Evolutionary conservation across 2,888 invertebrate species (phyloP).

Genomic region (Carabus problematicus): DNA sequence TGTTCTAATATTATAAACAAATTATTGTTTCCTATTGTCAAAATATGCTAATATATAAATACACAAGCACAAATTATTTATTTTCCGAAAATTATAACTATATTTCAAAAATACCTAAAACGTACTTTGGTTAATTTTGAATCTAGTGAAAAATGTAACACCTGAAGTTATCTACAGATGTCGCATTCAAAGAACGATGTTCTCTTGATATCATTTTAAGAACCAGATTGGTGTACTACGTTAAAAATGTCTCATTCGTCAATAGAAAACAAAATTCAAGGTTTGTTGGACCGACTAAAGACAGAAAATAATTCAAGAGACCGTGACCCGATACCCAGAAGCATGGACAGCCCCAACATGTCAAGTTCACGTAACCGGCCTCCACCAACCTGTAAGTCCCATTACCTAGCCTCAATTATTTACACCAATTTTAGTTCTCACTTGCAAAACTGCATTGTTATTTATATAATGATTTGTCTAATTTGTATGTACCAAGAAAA

Average conservation of each 20-base stretch:
- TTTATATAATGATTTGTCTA: conserved; percentile 7
- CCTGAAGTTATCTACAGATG: conserved; percentile 15
- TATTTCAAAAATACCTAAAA: not conserved
- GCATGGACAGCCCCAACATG: conserved; percentile 58
- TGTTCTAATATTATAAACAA: too few species aligned
- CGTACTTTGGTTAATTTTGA: not conserved
- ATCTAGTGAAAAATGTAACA: not conserved
- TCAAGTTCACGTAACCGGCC: conserved; percentile 62
- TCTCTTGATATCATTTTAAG: conserved; percentile 41
- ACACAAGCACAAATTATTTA: too few species aligned
- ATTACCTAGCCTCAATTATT: conserved; percentile 42
- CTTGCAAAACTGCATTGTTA: not conserved
- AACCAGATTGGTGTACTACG: conserved; percentile 44
- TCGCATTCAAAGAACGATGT: conserved; percentile 26
- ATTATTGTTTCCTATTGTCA: too few species aligned
- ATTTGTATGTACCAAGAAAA: too few species aligned
- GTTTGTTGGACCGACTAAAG: conserved; percentile 80
- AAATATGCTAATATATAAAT: too few species aligned
- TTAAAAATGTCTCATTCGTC: conserved; percentile 72
- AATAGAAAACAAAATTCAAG: conserved; percentile 81
- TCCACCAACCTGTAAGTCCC: conserved; percentile 46
- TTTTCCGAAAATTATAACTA: too few species aligned
- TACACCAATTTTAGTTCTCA: conserved; percentile 42
- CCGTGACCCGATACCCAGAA: conserved; percentile 53
- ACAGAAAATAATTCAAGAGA: conserved; percentile 62